A percentile compares a stretch with the other conserved stretches of the same genome.
phyloP scores from a whole-genome alignment of 1,140 invertebrate genomes.

The Atta cephalotes region DNA sequence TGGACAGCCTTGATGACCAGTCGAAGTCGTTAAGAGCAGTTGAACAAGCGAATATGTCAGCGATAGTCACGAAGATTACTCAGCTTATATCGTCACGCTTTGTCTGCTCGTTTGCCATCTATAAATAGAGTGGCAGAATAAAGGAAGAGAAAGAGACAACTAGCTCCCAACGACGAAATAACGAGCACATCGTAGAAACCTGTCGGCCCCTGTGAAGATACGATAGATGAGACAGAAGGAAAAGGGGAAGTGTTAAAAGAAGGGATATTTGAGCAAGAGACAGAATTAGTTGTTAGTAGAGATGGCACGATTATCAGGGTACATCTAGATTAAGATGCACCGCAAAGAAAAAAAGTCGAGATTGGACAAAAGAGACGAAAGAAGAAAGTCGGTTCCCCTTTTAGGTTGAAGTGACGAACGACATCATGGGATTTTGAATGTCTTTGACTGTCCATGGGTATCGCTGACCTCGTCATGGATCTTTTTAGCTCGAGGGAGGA shows the following conservation, averaged over 20 bases:
- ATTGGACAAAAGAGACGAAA: constrained; percentile 66
- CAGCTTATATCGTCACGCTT: constrained; percentile 53
- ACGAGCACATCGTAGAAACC: constrained; percentile 75
- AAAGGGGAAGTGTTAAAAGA: constrained; percentile 25
- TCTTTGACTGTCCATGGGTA: constrained; percentile 70
- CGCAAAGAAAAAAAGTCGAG: constrained; percentile 59
- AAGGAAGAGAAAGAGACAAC: background rate
- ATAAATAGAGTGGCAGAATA: constrained; percentile 77
- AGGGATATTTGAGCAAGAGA: constrained; percentile 56
- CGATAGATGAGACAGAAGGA: constrained; percentile 45
- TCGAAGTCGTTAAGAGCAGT: constrained; percentile 40
- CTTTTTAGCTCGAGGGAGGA: constrained; percentile 65
- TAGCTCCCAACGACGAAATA: constrained; percentile 62
- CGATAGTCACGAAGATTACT: constrained; percentile 74
- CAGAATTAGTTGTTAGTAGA: constrained; percentile 77
- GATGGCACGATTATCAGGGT: constrained; percentile 61
- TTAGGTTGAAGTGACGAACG: constrained; percentile 74
- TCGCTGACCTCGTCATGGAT: constrained; percentile 63
- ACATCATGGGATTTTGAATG: constrained; percentile 73
- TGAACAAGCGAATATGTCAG: constrained; percentile 69
- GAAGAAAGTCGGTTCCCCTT: constrained; percentile 54
- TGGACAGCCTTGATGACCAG: constrained; percentile 11
- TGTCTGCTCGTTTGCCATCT: constrained; percentile 73
- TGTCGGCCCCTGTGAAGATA: constrained; percentile 66
- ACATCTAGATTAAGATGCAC: constrained; percentile 83